A percentile compares a stretch with the other conserved stretches of the same genome.
Evolutionary conservation across 30 jellyfish, hydroid and myxozoan species (phyloP).

Genomic region (Aurelia aurita): DNA sequence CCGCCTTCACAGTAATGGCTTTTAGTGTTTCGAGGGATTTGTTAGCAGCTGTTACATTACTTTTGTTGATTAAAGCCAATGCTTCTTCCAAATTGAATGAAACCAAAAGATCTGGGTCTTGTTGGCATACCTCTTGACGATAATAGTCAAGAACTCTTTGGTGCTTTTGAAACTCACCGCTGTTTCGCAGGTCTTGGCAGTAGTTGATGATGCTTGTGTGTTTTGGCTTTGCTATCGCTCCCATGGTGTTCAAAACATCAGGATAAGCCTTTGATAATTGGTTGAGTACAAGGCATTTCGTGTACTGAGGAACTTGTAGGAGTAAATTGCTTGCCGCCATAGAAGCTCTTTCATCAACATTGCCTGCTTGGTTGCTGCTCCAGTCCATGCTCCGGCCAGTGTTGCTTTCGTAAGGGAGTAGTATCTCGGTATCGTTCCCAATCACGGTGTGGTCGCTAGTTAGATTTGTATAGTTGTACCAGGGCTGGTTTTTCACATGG

Average conservation of each 20-base stretch:
- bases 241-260: neutral
- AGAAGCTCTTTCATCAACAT: no score
- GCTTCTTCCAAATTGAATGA: slow-evolving; percentile 6
- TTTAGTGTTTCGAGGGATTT: neutral
- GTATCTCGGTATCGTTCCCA: no score
- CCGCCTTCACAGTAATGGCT: neutral
- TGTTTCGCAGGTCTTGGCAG: slow-evolving; percentile 9
- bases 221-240: slow-evolving; percentile 1
- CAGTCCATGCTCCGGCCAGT: no score
- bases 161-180: slow-evolving; percentile 15
- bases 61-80: slow-evolving; percentile 2
- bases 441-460: no score
- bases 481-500: no score
- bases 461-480: no score
- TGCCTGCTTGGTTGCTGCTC: no score
- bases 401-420: no score
- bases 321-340: no score
- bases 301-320: neutral
- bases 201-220: neutral
- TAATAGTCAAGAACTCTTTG: neutral
- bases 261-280: neutral
- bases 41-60: neutral
- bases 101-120: neutral
- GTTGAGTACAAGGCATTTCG: neutral
- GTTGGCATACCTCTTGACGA: neutral